Base-by-base conservation (phyloP, 1,140 invertebrate genomes). In the Sminthurinus signatus region DNA sequence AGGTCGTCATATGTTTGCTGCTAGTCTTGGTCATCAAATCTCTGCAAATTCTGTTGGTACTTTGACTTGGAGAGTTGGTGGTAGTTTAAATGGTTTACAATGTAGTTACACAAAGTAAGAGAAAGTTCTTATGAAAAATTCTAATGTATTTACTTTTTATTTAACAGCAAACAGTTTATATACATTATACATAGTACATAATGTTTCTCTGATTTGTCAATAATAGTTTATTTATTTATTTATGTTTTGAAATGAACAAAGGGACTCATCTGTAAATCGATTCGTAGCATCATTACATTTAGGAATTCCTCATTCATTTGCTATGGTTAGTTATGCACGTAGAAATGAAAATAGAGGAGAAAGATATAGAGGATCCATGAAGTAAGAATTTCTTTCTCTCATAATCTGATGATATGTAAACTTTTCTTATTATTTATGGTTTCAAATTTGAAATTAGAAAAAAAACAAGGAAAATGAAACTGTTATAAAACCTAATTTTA, bases 11-110 rank as follows among this genome's bases (percentile, higher is more conserved):
- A 19, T 36, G 36, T 51, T 48, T 28, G 10, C 21, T 27, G 17
- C 77, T 70, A 75, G 88, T 89, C 88, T 19, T 75, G 89, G 86
- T 17, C 85, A 87, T 74, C 89, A 93, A 74, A 77, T 96, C 63
- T 88, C 91, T 73, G 86, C 86, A 65, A 84, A 91, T 74, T 88
- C 88, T 0, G 84, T 92, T 42, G 92, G 92, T 28, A 91, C 93
- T 73, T 76, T 96, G 12, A 90, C 89, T 0, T 93, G 89, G 73
- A 86, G 89, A 75, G 83, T 83, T 19, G 0, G 87, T 87, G 5
- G 76, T 80, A 1, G 60, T 19, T 39, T 77, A 3, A 65, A 54
- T 59, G 65, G 69, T 3, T 28, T 70, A 14, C 65, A 67, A 48
- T 51, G 65, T 21, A 36, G 46, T 23, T 70, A 70, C 44, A 52